Evolutionary conservation across 2,888 invertebrate species (phyloP), one percentile per base, ranked within the genome.

Genomic region (Endotricha flammealis): DNA sequence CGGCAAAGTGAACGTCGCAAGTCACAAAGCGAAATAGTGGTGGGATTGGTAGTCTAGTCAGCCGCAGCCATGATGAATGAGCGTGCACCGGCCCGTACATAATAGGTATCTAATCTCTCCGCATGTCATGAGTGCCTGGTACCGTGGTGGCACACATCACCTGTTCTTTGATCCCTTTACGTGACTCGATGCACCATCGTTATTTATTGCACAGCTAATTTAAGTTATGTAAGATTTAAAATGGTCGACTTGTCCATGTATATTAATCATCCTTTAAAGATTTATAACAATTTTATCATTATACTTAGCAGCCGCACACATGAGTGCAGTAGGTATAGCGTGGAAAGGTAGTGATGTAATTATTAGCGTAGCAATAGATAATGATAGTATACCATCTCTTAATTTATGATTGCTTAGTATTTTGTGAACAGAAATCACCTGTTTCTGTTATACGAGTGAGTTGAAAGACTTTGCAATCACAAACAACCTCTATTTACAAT

Each of bases 71-170:
- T 51, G 55, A 54, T 57, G 51, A 57, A 58, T 56, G 58, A 42
- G 36, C 39, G 45, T 42, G 39, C 36, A 33, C 38, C 39, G 42
- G 39, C 43, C 44, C 39, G 44, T 50, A 47, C 46, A 54, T 57
- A 58, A 58, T 57, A n/a, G 53, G 61, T 43, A 49, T 40, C 38
- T 45, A 50, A 62, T 52, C 55, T 58, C 57, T 50, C 50, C 38
- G 32, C 32, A 41, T 40, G 32, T 56, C 51, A 66, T 72, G 69
- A 35, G 34, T 41, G 46, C 72, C 69, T 67, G 48, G 71, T 74
- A 64, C 44, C 36, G 38, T 42, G 44, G 60, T 63, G 57, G 63
- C 61, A 60, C 59, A 64, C 52, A 60, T 64, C 65, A 70, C 64
- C 65, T 70, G 71, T 65, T 66, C 62, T 60, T 59, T 64, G 57